A percentile compares a stretch with the other conserved stretches of the same genome.
Conservation (phyloP, 2,113 vertebrate genomes). For the Phasianus colchicus region DNA sequence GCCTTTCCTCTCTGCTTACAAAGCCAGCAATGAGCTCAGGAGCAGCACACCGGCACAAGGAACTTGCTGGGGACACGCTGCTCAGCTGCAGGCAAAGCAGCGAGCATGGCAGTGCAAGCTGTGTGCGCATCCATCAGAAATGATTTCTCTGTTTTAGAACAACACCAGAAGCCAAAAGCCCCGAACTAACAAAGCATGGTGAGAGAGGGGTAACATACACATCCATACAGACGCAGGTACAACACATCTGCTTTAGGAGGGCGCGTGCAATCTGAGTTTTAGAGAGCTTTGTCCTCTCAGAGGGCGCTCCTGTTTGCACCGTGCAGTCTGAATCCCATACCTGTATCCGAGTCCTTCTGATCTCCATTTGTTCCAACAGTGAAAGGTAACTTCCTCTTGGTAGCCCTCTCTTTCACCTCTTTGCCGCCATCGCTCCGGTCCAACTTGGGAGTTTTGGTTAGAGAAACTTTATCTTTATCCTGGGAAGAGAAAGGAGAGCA, state of each 20-base stretch:
- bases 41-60: too few relatives aligned
- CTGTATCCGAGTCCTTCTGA: slow-evolving; percentile 98
- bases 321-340: slow-evolving; percentile 61
- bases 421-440: slow-evolving; percentile 97
- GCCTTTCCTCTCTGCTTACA: neutral
- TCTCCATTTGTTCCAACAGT: slow-evolving; percentile 98
- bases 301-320: accelerated
- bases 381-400: slow-evolving; percentile 98
- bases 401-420: slow-evolving; percentile 97
- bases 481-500: slow-evolving; percentile 69
- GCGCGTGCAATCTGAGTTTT: neutral
- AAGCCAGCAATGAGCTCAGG: neutral
- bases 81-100: neutral
- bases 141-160: neutral
- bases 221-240: accelerated
- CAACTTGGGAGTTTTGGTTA: slow-evolving; percentile 98
- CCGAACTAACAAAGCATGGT: neutral
- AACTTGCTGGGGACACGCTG: accelerated
- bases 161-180: neutral
- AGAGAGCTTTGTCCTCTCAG: neutral
- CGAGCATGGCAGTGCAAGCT: neutral
- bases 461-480: slow-evolving; percentile 99
- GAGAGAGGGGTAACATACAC: accelerated
- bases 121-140: neutral
- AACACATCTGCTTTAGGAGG: neutral